These are phyloP conservation scores for Pimpla rufipes DNA, from an alignment of 2,888 invertebrate genomes.

Conservation along the genomic window DNA sequence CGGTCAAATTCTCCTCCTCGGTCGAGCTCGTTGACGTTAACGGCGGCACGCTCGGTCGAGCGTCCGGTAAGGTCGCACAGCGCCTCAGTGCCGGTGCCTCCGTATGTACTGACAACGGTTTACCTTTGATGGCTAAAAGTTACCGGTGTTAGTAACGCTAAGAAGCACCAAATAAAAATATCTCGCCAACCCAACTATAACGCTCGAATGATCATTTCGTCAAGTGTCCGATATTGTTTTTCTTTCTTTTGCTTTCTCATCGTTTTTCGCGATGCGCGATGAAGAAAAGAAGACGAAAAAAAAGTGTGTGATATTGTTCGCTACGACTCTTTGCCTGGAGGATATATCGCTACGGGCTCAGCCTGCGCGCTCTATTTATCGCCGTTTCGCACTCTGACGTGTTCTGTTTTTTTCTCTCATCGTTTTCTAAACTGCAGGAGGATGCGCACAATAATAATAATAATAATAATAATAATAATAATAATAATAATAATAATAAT, in stretches of 20 bases:
- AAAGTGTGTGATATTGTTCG: neutral
- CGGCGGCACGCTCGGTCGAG: constrained; percentile 79
- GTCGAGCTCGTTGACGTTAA: constrained; percentile 82
- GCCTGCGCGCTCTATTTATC: constrained; percentile 12
- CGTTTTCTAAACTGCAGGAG: neutral
- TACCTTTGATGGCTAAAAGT: constrained; percentile 82
- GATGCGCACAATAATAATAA: constrained; percentile 12
- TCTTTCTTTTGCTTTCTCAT: neutral
- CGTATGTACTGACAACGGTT: constrained; percentile 79
- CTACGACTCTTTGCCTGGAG: neutral
- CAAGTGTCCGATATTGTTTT: no score
- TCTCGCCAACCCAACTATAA: constrained; percentile 65
- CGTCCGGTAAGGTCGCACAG: constrained; percentile 85
- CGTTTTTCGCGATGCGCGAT: constrained; percentile 8
- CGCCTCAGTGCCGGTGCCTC: constrained; percentile 81
- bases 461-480: neutral
- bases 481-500: constrained; percentile 11
- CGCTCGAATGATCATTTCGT: constrained; percentile 50
- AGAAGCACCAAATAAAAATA: constrained; percentile 68
- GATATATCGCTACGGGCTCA: neutral
- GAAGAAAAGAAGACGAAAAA: constrained; percentile 12
- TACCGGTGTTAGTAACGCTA: constrained; percentile 79
- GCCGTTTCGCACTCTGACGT: neutral
- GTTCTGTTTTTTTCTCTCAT: neutral
- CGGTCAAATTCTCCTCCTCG: constrained; percentile 83